These are phyloP conservation scores for Nothoprocta pentlandii DNA, from an alignment of 2,113 vertebrate genomes.

Conservation along the genomic window DNA sequence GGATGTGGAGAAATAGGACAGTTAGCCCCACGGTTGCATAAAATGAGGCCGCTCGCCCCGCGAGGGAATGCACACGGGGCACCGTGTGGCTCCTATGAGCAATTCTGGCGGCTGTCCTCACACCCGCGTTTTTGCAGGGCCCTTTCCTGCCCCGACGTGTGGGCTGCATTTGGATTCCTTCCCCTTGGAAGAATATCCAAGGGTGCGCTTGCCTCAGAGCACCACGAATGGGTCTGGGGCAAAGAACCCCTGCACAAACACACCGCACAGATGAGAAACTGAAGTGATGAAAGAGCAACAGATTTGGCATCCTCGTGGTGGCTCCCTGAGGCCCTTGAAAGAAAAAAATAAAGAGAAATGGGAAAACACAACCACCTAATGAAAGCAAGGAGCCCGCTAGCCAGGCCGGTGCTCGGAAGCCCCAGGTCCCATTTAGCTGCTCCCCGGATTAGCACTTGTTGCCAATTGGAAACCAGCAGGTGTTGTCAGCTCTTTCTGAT, in stretches of 20 bases:
- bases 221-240: fast-evolving
- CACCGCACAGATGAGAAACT: neutral
- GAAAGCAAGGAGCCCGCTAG: neutral
- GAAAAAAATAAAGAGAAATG: neutral
- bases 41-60: neutral
- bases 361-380: neutral
- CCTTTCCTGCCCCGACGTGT: neutral
- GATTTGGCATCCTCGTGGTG: neutral
- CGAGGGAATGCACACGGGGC: fast-evolving
- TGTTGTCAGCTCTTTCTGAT: slow-evolving; percentile 42
- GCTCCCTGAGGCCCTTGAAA: neutral
- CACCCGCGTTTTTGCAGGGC: neutral
- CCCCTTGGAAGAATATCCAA: neutral
- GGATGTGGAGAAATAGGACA: fast-evolving
- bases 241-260: neutral
- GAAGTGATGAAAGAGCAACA: neutral
- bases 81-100: fast-evolving
- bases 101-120: neutral
- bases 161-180: neutral
- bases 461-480: slow-evolving; percentile 40
- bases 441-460: slow-evolving; percentile 58
- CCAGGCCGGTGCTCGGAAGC: neutral
- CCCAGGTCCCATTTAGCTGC: slow-evolving; percentile 9
- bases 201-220: neutral
- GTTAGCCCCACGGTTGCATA: neutral